A percentile compares a stretch with the other conserved stretches of the same genome.
Evolutionary conservation across 1,140 invertebrate species (phyloP).

Genomic region (Neodiprion pinetum): DNA sequence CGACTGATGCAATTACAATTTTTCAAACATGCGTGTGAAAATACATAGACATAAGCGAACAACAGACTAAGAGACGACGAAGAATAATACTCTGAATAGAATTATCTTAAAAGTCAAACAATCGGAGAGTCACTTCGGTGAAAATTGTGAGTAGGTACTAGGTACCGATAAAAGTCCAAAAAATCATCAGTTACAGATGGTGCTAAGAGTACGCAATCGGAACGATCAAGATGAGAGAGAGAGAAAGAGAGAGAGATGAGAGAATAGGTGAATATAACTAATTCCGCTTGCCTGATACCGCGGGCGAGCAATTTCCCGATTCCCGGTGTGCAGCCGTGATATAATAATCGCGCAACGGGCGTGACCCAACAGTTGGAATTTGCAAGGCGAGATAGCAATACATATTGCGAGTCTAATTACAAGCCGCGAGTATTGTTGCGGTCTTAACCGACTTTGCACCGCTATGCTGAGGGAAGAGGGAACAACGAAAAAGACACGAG

Average conservation of each 20-base stretch:
- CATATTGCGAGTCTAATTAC: slow-evolving; percentile 33
- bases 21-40: no score
- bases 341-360: slow-evolving; percentile 31
- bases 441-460: not conserved
- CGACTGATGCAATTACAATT: no score
- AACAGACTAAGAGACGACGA: no score
- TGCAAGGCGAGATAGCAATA: slow-evolving; percentile 20
- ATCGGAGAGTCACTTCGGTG: no score
- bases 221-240: no score
- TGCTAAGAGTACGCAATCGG: no score
- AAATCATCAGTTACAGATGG: no score
- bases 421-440: slow-evolving; percentile 23
- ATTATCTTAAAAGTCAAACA: no score
- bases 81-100: no score
- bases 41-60: no score
- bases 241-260: not conserved
- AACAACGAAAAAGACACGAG: slow-evolving; percentile 13
- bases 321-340: slow-evolving; percentile 13
- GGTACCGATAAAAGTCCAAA: no score
- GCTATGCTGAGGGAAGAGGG: not conserved
- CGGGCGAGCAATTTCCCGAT: not conserved
- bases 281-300: not conserved
- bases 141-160: no score
- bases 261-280: not conserved
- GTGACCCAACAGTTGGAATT: slow-evolving; percentile 23